Percentiles rank a stretch among this genome's conserved stretches.
phyloP scores from a whole-genome alignment of 2,888 invertebrate genomes.

The Lepeophtheirus nordmannii region DNA sequence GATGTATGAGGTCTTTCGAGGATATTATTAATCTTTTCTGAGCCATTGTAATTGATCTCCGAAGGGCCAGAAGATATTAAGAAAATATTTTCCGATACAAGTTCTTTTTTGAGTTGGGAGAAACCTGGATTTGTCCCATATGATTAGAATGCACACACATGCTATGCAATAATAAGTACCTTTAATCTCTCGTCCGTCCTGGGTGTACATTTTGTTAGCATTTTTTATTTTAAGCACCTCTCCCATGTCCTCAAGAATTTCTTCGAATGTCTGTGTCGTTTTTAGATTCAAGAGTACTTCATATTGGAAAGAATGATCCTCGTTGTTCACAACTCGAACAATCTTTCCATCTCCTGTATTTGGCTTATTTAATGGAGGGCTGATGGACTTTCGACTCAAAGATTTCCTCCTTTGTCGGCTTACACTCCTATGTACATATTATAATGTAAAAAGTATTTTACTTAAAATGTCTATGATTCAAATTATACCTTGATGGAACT shows the following conservation, averaged over 20 bases:
- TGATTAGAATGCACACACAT: no score
- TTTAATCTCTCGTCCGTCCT: slow-evolving; percentile 77
- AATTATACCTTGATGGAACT: slow-evolving; percentile 4
- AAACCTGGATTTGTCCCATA: slow-evolving; percentile 37
- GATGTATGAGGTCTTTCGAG: slow-evolving; percentile 12
- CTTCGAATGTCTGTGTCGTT: slow-evolving; percentile 84
- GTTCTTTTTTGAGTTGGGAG: slow-evolving; percentile 79
- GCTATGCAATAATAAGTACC: slow-evolving; percentile 38
- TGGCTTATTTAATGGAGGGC: slow-evolving; percentile 19
- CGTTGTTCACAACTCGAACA: slow-evolving; percentile 78
- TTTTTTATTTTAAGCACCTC: slow-evolving; percentile 81
- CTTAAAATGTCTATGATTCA: background rate
- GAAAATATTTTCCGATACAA: slow-evolving; percentile 78
- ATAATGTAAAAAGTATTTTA: no score
- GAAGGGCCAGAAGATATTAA: slow-evolving; percentile 45
- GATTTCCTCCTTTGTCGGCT: slow-evolving; percentile 22
- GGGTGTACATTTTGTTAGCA: slow-evolving; percentile 78
- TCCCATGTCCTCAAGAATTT: slow-evolving; percentile 78
- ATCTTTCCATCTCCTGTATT: slow-evolving; percentile 55
- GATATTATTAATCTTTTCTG: background rate
- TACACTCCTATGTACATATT: background rate
- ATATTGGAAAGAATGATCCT: slow-evolving; percentile 43
- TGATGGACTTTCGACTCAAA: slow-evolving; percentile 26
- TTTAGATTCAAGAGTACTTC: slow-evolving; percentile 76
- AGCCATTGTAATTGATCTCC: slow-evolving; percentile 2